These are phyloP conservation scores for Euthynnus affinis DNA, from an alignment of 2,797 vertebrate species.

Conservation along the genomic window DNA sequence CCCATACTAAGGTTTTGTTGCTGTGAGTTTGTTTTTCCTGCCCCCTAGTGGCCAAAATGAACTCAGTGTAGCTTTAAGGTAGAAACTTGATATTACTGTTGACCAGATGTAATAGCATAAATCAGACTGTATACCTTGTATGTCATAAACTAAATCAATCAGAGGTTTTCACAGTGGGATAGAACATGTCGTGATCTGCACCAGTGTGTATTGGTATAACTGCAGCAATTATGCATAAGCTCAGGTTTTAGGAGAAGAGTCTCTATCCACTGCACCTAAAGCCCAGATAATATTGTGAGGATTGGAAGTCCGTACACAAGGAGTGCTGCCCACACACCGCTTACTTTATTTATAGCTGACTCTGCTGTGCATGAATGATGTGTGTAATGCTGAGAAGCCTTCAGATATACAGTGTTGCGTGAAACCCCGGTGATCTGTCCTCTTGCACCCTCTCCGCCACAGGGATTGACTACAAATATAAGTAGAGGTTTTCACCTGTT, in stretches of 20 bases:
- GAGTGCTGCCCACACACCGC: constrained; percentile 26
- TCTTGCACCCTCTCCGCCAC: constrained; percentile 29
- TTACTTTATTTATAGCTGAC: constrained; percentile 56
- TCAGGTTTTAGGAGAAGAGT: constrained; percentile 12
- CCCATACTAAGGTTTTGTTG: neutral
- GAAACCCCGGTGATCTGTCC: constrained; percentile 34
- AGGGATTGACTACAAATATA: neutral
- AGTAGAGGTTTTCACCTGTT: constrained; percentile 1
- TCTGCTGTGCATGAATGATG: constrained; percentile 50
- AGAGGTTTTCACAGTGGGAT: neutral
- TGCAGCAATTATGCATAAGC: neutral
- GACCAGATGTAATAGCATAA: neutral
- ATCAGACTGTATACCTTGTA: neutral
- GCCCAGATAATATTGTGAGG: constrained; percentile 6
- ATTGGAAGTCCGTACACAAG: constrained; percentile 1
- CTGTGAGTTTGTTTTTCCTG: neutral
- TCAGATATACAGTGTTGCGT: constrained; percentile 34
- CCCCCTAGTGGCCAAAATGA: constrained; percentile 17
- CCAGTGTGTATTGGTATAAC: neutral
- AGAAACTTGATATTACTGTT: neutral
- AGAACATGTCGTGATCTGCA: neutral
- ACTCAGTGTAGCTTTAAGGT: neutral
- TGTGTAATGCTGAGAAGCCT: constrained; percentile 45
- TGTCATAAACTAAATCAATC: neutral
- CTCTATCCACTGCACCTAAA: constrained; percentile 1